Base-by-base conservation (phyloP, 2,797 vertebrate genomes). In the Chelmon rostratus region DNA sequence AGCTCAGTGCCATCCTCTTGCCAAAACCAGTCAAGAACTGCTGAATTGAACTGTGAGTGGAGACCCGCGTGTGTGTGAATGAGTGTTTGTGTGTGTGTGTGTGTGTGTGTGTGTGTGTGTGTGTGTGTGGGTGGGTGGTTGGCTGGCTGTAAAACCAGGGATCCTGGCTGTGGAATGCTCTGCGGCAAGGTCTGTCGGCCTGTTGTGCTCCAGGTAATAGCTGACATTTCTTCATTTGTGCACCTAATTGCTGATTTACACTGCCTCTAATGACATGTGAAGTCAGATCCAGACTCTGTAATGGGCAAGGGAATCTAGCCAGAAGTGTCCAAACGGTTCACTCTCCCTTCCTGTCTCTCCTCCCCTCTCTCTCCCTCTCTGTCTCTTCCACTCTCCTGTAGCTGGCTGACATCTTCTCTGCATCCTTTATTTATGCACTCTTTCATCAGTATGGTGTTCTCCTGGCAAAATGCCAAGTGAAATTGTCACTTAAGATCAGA, bases 401-500 rank as follows among this genome's bases (percentile, higher is more conserved):
- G 83, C 85, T 74, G 78, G 77, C 86, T 92, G 88, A 91, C 86
- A 73, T 91, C 91, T 92, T 79, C 78, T 86, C 90, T 82, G 83
- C 91, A 91, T 94, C 81, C 88, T 91, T 95, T 95, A 94, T 95
- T 95, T 94, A 94, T 93, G 89, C 86, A 84, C 88, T 89, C 90
- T 93, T 92, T 93, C 89, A 91, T 93, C 89, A 89, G 85, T 79
- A 81, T 78, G 77, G 72, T 78, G 57, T 86, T 89, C 89, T 90
- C 78, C 87, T 91, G 90, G 89, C 88, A 87, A 90, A 91, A 89
- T 78, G 82, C 90, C 92, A 90, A 87, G 89, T 92, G 91, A 93
- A 94, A 94, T 94, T 92, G 93, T 95, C 93, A 95, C 93, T 94
- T 94, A 92, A 93, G 90, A 93, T 93, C 85, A 88, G 85, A 87